A percentile compares a stretch with the other conserved stretches of the same genome.
Conservation (phyloP, 1,140 invertebrate genomes). For the Bursaphelenchus mucronatus region DNA sequence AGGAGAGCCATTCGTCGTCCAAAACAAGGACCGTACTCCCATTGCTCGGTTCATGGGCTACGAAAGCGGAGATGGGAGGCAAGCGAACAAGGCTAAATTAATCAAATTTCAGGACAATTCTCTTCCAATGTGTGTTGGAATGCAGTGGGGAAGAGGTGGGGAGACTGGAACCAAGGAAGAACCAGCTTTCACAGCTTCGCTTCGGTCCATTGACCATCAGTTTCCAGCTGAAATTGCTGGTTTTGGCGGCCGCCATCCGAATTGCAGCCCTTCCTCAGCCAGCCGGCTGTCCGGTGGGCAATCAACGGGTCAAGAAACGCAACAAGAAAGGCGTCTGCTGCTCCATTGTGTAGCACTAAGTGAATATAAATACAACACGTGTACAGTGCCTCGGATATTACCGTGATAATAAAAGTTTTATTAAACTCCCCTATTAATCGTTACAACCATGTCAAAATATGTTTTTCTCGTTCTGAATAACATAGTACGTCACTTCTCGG, state of each 20-base stretch:
- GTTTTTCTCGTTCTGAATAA: too few species aligned
- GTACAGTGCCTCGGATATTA: too few species aligned
- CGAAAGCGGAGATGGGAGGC: constrained; percentile 18
- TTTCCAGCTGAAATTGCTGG: constrained; percentile 26
- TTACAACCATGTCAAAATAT: too few species aligned
- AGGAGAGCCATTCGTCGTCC: constrained; percentile 27
- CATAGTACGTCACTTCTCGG: too few species aligned
- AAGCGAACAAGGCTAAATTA: not conserved
- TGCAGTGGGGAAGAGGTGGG: constrained; percentile 30
- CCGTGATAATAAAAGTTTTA: too few species aligned
- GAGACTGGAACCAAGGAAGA: constrained; percentile 17
- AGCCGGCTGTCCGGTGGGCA: constrained; percentile 6
- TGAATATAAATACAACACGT: not conserved
- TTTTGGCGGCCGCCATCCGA: constrained; percentile 25
- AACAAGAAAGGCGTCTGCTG: not conserved
- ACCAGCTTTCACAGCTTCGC: constrained; percentile 25
- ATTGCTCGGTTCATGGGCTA: constrained; percentile 26
- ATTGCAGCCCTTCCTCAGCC: constrained; percentile 14
- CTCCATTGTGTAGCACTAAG: constrained; percentile 6
- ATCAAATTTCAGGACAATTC: constrained; percentile 14
- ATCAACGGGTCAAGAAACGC: not conserved
- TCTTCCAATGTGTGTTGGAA: constrained; percentile 32
- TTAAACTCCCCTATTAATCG: too few species aligned
- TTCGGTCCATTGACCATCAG: constrained; percentile 9
- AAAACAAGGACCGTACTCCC: constrained; percentile 17